Evolutionary conservation across 2,888 invertebrate genomes (phyloP), one percentile per base, ranked within the genome.

Genomic region (Acanthococcus lagerstroemiae): DNA sequence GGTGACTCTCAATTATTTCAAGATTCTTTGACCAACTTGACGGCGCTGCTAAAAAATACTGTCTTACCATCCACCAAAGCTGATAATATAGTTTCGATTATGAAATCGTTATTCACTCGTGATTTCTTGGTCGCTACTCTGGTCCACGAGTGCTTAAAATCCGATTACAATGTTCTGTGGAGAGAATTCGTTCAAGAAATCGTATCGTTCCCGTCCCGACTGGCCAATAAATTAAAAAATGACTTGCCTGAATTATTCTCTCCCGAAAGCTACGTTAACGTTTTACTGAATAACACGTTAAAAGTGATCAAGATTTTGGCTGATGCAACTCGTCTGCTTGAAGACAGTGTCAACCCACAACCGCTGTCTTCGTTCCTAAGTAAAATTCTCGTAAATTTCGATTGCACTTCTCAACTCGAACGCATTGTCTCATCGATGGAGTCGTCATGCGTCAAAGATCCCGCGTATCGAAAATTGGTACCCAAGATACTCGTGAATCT

Each of bases 181-280:
- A 78, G 80, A 67, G 78, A 77, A 37, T 81, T 80, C 22, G 78
- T 86, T 0, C 86, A 86, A 72, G 71, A 82, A 55, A 71, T 89
- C 60, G 76, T 83, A 6, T 85, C 86, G 1, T 71, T 90, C 58
- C 89, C 90, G 0, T 83, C 79, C 71, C 78, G 85, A 70, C 77
- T 90, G 48, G 86, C 88, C 7, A 91, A 91, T 73, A 80, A 79
- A 71, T 71, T 84, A 26, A 76, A 82, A 68, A 77, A 77, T 1
- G 77, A 81, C 27, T 77, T 82, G 4, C 81, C 83, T 0, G 78
- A 79, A 67, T 77, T 80, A 19, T 88, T 86, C 72, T 76, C 80
- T 0, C 77, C 81, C 0, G 77, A 80, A 17, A 78, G 77, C 22
- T 88, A 82, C 73, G 78, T 82, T 0, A 82, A 80, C 61, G 75